These are phyloP conservation scores for Phaonia tiefii DNA, from an alignment of 2,888 invertebrate genomes.

Conservation along the genomic window DNA sequence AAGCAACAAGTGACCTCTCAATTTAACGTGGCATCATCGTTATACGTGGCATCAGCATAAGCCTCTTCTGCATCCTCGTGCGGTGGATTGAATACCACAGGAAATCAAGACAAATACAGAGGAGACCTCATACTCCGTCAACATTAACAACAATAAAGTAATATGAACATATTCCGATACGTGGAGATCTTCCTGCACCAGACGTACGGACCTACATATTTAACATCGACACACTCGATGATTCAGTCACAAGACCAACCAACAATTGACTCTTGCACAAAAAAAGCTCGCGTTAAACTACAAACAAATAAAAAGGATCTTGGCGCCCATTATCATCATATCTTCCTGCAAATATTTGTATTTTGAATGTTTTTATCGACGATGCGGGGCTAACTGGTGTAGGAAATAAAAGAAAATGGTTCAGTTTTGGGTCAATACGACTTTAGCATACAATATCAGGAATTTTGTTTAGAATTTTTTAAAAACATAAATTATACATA, in stretches of 20 bases:
- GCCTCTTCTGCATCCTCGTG: constrained; percentile 21
- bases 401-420: not conserved
- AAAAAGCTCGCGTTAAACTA: constrained; percentile 48
- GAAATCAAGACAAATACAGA: constrained; percentile 15
- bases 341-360: constrained; percentile 28
- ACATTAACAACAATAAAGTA: constrained; percentile 61
- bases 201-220: constrained; percentile 17
- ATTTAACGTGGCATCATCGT: constrained; percentile 72
- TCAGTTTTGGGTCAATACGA: no score
- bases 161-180: constrained; percentile 55
- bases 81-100: not conserved
- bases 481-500: no score
- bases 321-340: constrained; percentile 44
- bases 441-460: no score
- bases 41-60: constrained; percentile 38
- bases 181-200: constrained; percentile 4
- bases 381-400: not conserved
- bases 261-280: constrained; percentile 32
- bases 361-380: not conserved
- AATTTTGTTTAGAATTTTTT: no score
- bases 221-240: not conserved
- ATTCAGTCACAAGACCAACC: constrained; percentile 26
- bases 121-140: constrained; percentile 53
- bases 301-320: constrained; percentile 34
- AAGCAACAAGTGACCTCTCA: constrained; percentile 76